Evolutionary conservation across 1,140 invertebrate genomes (phyloP), one percentile per base, ranked within the genome.

Genomic region (Drosophila simulans): DNA sequence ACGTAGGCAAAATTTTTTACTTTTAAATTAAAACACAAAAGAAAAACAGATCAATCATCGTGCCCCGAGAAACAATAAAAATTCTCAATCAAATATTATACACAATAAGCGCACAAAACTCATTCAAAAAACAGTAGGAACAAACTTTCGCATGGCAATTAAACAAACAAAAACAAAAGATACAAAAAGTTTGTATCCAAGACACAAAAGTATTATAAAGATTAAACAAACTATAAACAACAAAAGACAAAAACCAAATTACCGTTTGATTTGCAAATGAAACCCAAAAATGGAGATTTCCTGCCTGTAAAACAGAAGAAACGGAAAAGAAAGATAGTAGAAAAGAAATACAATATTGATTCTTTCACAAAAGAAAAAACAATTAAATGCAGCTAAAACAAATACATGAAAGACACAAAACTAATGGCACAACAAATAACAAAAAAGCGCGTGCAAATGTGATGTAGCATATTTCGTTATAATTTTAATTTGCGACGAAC

Each of bases 221-320:
- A 48, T 46, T 62, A 53, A 60, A 76, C 59, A 45, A 59, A 54
- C 65, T 66, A 66, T 34, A 65, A 63, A 80, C 35, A 72, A 27
- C 17, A 60, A 64, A 58, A 62, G 64, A 60, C 43, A 54, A 55
- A 65, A 78, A 75, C 51, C 45, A 91, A 82, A 78, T 91, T 91
- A 91, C 90, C 90, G 90, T 91, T 91, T 80, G 90, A 84, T 90
- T 91, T 91, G 86, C 90, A 91, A 91, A 91, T 91, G 68, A 91
- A 91, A 88, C 91, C 90, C 90, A 91, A 91, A 91, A 91, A 91
- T 80, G 90, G 91, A 79, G 91, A 91, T 91, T 91, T 91, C 90
- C 90, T 91, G 90, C 90, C 91, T 91, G 90, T 81, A 85, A 90
- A 80, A 79, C 77, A 79, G 13, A 78, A 79, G 53, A 89, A 90